Percentiles rank a stretch among this genome's conserved stretches.
These are phyloP conservation scores for Trimorus sp. DNA, from an alignment of 2,888 invertebrate species.

Conservation along the genomic window DNA sequence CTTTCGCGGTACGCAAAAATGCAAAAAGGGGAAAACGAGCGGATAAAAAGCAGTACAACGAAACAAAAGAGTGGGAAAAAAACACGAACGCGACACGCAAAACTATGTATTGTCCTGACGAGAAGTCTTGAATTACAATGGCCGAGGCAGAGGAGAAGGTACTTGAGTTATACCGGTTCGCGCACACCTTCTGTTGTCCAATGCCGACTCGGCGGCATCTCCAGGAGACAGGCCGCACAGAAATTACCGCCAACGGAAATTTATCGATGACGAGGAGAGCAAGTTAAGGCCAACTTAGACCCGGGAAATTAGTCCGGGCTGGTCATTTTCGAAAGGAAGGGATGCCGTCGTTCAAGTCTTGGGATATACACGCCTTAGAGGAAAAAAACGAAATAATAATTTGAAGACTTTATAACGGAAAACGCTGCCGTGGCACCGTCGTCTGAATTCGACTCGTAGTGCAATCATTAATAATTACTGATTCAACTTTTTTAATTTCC, in stretches of 20 bases:
- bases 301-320: too few relatives aligned
- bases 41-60: slow-evolving; percentile 47
- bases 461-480: too few relatives aligned
- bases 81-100: slow-evolving; percentile 72
- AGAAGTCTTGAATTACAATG: slow-evolving; percentile 77
- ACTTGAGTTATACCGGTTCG: slow-evolving; percentile 67
- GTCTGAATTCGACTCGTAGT: too few relatives aligned
- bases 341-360: too few relatives aligned
- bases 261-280: slow-evolving; percentile 22
- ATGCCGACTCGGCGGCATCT: slow-evolving; percentile 53
- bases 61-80: slow-evolving; percentile 66
- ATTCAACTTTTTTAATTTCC: too few relatives aligned
- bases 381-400: too few relatives aligned
- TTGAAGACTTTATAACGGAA: too few relatives aligned
- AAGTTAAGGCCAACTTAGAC: too few relatives aligned
- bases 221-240: slow-evolving; percentile 36
- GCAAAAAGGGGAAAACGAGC: slow-evolving; percentile 57
- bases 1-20: slow-evolving; percentile 68
- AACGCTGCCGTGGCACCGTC: too few relatives aligned
- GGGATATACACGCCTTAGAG: too few relatives aligned
- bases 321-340: too few relatives aligned
- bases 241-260: slow-evolving; percentile 45
- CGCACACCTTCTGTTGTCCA: slow-evolving; percentile 54
- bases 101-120: slow-evolving; percentile 77
- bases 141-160: slow-evolving; percentile 62